phyloP scores from a whole-genome alignment of 2,888 invertebrate genomes.

The Xanthia icteritia region DNA sequence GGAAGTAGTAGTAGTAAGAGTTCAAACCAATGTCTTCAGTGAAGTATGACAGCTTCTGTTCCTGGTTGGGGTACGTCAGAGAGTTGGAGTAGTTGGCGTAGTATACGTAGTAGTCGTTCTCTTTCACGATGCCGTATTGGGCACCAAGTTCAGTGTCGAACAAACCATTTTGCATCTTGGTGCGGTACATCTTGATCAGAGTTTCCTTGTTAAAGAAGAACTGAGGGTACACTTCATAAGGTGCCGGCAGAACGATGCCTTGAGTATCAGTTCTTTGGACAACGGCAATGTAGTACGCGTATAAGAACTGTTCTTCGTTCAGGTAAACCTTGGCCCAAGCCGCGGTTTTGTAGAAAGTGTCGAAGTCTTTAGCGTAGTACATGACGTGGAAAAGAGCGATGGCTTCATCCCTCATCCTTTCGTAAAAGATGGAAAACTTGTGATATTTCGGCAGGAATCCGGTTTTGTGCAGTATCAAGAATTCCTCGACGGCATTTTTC shows the following conservation, averaged over 20 bases:
- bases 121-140: constrained; percentile 81
- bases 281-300: constrained; percentile 91
- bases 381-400: constrained; percentile 90
- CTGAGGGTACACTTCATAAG: constrained; percentile 92
- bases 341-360: constrained; percentile 91
- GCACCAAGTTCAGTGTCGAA: constrained; percentile 76
- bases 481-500: constrained; percentile 84
- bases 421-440: constrained; percentile 88
- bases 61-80: constrained; percentile 87
- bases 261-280: constrained; percentile 90
- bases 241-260: constrained; percentile 91
- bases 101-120: constrained; percentile 84
- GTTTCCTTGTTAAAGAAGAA: constrained; percentile 91
- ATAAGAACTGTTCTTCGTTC: constrained; percentile 92
- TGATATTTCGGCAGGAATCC: constrained; percentile 87
- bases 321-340: constrained; percentile 90
- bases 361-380: constrained; percentile 91
- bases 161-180: constrained; percentile 83
- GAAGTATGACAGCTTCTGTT: constrained; percentile 92
- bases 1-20: constrained; percentile 92
- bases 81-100: constrained; percentile 91
- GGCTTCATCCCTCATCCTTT: constrained; percentile 86
- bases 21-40: constrained; percentile 93
- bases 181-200: constrained; percentile 83
- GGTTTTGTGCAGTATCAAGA: constrained; percentile 80